These are phyloP conservation scores for Noctuana brunneofusca DNA, from an alignment of 2,888 invertebrate genomes.

Conservation along the genomic window DNA sequence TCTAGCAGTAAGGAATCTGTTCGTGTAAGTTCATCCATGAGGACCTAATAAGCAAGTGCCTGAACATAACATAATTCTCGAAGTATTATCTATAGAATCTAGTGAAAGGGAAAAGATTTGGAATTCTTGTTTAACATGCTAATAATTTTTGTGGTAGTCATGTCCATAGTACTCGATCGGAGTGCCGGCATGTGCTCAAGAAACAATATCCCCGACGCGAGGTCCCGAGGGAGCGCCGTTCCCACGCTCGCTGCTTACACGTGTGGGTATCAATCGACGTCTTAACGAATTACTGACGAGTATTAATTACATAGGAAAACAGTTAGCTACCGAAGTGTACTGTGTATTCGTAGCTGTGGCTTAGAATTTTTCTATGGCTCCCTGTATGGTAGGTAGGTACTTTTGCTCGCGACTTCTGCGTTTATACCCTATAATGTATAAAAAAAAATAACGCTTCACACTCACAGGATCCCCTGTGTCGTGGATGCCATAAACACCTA, in stretches of 20 bases:
- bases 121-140: too few relatives aligned
- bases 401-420: too few relatives aligned
- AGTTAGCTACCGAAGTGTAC: background rate
- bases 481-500: too few relatives aligned
- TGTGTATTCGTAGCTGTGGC: background rate
- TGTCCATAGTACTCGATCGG: slow-evolving; percentile 52
- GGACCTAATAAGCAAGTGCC: too few relatives aligned
- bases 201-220: slow-evolving; percentile 71
- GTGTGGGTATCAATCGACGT: slow-evolving; percentile 43
- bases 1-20: background rate
- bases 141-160: background rate
- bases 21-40: too few relatives aligned
- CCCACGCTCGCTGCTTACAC: slow-evolving; percentile 75
- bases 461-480: too few relatives aligned
- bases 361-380: background rate
- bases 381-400: too few relatives aligned
- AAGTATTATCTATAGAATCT: too few relatives aligned
- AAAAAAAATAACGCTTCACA: too few relatives aligned
- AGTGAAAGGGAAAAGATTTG: too few relatives aligned
- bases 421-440: too few relatives aligned
- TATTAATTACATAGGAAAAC: slow-evolving; percentile 20
- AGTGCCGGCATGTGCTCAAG: slow-evolving; percentile 77
- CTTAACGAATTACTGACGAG: slow-evolving; percentile 29
- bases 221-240: slow-evolving; percentile 66
- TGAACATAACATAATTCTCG: too few relatives aligned